Conservation (phyloP, 1,140 invertebrate species). For the Anoplolepis gracilipes region DNA sequence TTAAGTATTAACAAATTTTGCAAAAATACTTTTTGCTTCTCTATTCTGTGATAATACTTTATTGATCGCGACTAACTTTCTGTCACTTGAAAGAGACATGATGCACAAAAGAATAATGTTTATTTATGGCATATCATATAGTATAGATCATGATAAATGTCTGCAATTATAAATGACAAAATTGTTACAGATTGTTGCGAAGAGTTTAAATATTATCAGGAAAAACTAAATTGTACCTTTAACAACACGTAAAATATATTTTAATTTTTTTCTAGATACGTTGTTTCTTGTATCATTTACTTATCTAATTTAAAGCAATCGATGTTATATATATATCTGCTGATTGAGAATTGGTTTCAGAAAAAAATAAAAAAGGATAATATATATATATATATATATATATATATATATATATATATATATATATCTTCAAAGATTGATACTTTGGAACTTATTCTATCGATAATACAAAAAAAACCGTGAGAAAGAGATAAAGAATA, state of each 20-base stretch:
- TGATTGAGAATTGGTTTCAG: too few species aligned
- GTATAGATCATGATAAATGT: slow-evolving; percentile 74
- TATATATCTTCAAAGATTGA: slow-evolving; percentile 88
- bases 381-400: too few species aligned
- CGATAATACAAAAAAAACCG: slow-evolving; percentile 89
- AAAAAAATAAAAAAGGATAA: too few species aligned
- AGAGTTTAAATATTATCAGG: slow-evolving; percentile 80
- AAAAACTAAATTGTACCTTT: slow-evolving; percentile 84
- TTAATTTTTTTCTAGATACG: too few species aligned
- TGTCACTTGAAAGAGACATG: background rate
- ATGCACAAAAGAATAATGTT: slow-evolving; percentile 56
- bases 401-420: background rate
- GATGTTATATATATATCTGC: background rate
- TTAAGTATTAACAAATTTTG: too few species aligned
- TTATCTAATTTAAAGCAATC: slow-evolving; percentile 9
- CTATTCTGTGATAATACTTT: too few species aligned
- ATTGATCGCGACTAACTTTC: slow-evolving; percentile 21
- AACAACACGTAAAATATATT: slow-evolving; percentile 74
- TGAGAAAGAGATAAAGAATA: slow-evolving; percentile 88
- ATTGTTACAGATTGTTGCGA: slow-evolving; percentile 81
- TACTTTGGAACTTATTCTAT: slow-evolving; percentile 92
- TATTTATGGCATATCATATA: background rate
- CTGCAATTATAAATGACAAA: slow-evolving; percentile 84
- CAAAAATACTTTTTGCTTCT: too few species aligned
- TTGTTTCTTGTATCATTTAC: background rate